phyloP scores from a whole-genome alignment of 2,113 vertebrate genomes.

The Chinchilla lanigera region DNA sequence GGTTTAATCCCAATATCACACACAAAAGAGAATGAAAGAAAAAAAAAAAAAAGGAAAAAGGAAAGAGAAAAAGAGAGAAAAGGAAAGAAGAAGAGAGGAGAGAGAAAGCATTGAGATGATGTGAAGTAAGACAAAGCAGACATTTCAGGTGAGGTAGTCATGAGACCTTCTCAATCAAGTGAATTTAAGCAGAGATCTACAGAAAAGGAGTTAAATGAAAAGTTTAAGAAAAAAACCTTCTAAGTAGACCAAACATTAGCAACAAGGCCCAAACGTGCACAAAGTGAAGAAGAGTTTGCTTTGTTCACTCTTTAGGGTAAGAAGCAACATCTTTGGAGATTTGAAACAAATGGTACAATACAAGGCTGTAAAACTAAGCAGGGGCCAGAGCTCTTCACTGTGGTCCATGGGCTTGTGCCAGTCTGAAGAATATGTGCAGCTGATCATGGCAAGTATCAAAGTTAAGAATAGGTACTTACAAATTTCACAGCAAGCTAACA shows the following conservation, averaged over 20 bases:
- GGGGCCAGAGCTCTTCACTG: not conserved
- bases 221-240: not conserved
- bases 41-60: not conserved
- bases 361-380: not conserved
- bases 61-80: not conserved
- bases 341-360: not conserved
- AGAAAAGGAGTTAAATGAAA: not conserved
- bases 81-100: not conserved
- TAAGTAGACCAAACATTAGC: not conserved
- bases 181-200: not conserved
- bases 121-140: not conserved
- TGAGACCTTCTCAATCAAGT: not conserved
- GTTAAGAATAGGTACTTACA: not conserved
- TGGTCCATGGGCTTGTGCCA: not conserved
- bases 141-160: not conserved
- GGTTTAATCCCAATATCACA: not conserved
- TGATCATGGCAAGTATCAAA: conserved; percentile 5
- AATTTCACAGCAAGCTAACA: not conserved
- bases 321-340: not conserved
- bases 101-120: not conserved
- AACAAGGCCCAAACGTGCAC: not conserved
- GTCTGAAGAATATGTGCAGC: not conserved
- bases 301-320: not conserved
- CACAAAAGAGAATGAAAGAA: not conserved
- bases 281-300: not conserved